A percentile compares a stretch with the other conserved stretches of the same genome.
Evolutionary conservation across 1,140 invertebrate species (phyloP).

Genomic region (Diplogasteroides magnus): DNA sequence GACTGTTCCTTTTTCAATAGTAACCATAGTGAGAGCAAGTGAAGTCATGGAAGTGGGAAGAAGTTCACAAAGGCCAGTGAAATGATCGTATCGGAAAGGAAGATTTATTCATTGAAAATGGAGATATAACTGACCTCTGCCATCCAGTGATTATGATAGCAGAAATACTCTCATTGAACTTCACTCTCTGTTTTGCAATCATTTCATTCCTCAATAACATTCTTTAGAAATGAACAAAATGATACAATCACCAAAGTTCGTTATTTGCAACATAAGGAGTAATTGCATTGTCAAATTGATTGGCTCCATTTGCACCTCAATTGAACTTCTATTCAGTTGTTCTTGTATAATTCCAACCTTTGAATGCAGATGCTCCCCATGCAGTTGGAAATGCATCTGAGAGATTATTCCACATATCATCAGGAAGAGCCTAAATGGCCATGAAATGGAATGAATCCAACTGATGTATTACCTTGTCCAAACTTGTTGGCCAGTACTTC

Average conservation of each 20-base stretch:
- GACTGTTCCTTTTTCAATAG: constrained; percentile 11
- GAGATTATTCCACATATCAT: constrained; percentile 28
- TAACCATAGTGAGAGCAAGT: constrained; percentile 4
- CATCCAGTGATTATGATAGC: constrained; percentile 17
- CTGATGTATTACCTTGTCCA: constrained; percentile 10
- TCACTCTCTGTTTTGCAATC: background rate
- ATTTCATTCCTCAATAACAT: background rate
- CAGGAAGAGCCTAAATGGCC: constrained; percentile 13
- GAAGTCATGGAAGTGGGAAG: constrained; percentile 17
- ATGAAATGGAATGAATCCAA: background rate
- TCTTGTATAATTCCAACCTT: constrained; percentile 2
- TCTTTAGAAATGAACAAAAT: background rate
- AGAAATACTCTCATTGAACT: constrained; percentile 6
- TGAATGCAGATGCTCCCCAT: constrained; percentile 27
- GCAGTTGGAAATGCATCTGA: constrained; percentile 19
- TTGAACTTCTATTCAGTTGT: background rate
- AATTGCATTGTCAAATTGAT: constrained; percentile 19
- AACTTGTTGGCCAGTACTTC: constrained; percentile 18
- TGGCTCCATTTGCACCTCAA: constrained; percentile 19
- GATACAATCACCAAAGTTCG: constrained; percentile 11
- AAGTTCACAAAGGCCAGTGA: constrained; percentile 14
- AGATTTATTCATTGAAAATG: background rate
- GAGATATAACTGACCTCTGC: constrained; percentile 9
- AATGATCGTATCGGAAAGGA: constrained; percentile 15
- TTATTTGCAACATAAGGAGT: constrained; percentile 28